Conservation (phyloP, 1,140 invertebrate genomes). For the Macrosteles quadrilineatus region DNA sequence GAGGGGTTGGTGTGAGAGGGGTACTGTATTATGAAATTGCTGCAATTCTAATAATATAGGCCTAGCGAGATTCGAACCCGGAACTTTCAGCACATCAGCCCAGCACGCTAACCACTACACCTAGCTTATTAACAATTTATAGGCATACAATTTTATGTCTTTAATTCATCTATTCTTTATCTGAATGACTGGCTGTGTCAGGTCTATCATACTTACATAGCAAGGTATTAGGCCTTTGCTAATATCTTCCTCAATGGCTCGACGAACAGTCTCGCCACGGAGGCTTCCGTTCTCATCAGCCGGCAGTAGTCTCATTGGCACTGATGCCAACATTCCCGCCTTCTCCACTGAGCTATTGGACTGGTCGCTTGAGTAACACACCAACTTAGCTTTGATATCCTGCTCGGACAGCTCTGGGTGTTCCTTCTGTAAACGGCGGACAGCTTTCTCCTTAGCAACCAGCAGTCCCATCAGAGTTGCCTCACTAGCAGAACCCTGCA, state of each 20-base stretch:
- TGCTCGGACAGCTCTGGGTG: conserved; percentile 64
- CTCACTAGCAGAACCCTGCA: conserved; percentile 89
- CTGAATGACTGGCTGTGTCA: too few relatives aligned
- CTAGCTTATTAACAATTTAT: too few relatives aligned
- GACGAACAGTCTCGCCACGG: conserved; percentile 69
- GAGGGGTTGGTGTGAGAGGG: too few relatives aligned
- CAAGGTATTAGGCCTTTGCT: conserved; percentile 75
- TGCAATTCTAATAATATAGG: too few relatives aligned
- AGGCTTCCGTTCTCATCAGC: conserved; percentile 72
- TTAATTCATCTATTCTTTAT: too few relatives aligned
- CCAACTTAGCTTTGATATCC: conserved; percentile 69
- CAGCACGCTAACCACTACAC: too few relatives aligned
- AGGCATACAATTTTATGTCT: too few relatives aligned
- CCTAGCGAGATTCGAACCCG: too few relatives aligned
- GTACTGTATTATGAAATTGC: too few relatives aligned
- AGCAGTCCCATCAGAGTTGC: conserved; percentile 81
- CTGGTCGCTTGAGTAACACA: conserved; percentile 85
- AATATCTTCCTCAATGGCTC: conserved; percentile 73
- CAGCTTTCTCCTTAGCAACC: conserved; percentile 74
- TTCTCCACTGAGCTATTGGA: conserved; percentile 92
- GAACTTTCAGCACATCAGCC: too few relatives aligned
- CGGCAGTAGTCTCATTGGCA: conserved; percentile 77
- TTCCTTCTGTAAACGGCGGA: conserved; percentile 57
- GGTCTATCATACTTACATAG: conserved; percentile 59
- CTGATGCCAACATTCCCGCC: conserved; percentile 76